Evolutionary conservation across 1,140 invertebrate species (phyloP).

Genomic region (Drosophila pseudoobscura): DNA sequence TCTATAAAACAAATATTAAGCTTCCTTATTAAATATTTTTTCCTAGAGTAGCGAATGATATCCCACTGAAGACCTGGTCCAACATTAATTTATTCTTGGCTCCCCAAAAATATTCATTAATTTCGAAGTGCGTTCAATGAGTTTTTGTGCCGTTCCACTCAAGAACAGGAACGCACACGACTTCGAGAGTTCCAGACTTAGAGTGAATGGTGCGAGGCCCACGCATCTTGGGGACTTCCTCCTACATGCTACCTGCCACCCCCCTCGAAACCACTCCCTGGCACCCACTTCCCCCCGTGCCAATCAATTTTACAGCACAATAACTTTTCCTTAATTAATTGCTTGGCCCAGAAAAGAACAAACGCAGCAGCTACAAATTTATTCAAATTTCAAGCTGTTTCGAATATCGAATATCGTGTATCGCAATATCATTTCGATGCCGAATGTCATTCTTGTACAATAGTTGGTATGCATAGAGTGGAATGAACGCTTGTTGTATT

Average conservation of each 20-base stretch:
- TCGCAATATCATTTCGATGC: neutral
- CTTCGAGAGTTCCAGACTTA: constrained; percentile 11
- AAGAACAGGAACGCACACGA: constrained; percentile 40
- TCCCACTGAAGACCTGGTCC: neutral
- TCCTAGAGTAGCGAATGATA: constrained; percentile 18
- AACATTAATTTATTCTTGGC: constrained; percentile 1
- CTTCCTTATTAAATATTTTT: neutral
- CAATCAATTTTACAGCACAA: constrained; percentile 67
- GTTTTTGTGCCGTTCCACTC: constrained; percentile 32
- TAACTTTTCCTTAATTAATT: constrained; percentile 72
- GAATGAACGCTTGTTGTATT: constrained; percentile 72
- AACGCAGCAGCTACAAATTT: constrained; percentile 62
- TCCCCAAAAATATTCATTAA: constrained; percentile 49
- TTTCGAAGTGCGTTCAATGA: constrained; percentile 47
- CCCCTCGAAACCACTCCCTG: neutral
- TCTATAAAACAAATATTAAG: no score
- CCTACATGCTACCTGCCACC: constrained; percentile 1
- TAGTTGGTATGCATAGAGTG: constrained; percentile 78
- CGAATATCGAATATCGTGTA: constrained; percentile 1
- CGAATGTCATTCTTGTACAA: no score
- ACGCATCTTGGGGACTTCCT: constrained; percentile 25
- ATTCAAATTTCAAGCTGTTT: constrained; percentile 57
- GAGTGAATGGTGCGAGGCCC: constrained; percentile 32
- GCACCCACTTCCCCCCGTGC: constrained; percentile 10
- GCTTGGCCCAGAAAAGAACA: constrained; percentile 56